phyloP scores from a whole-genome alignment of 2,797 vertebrate genomes.

The Glyptemys insculpta region DNA sequence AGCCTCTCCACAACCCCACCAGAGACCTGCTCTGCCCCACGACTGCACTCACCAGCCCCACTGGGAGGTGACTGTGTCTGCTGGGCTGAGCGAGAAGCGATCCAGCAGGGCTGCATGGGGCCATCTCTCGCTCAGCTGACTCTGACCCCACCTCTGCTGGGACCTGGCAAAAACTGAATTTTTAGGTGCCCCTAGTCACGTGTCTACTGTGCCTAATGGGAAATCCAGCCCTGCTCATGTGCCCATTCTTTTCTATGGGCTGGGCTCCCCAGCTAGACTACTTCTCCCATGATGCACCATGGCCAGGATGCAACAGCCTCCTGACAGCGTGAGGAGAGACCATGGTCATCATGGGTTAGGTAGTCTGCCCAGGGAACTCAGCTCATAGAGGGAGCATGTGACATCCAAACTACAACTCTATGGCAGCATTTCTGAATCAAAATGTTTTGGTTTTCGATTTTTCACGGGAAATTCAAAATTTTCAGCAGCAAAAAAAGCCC shows the following conservation, averaged over 20 bases:
- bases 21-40: too few species aligned
- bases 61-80: too few species aligned
- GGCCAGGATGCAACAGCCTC: background rate
- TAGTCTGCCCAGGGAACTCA: background rate
- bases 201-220: too few species aligned
- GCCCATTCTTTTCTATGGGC: background rate
- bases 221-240: background rate
- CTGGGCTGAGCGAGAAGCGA: too few species aligned
- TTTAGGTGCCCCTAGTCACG: too few species aligned
- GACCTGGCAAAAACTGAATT: too few species aligned
- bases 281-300: background rate
- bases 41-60: too few species aligned
- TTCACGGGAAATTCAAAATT: background rate
- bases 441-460: background rate
- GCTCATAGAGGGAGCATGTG: background rate
- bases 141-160: too few species aligned
- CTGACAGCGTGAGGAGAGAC: background rate
- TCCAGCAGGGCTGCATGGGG: too few species aligned
- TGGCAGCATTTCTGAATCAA: background rate
- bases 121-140: too few species aligned
- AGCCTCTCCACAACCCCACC: too few species aligned
- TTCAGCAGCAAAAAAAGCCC: background rate
- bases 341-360: background rate
- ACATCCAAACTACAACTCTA: background rate
- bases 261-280: background rate